Evolutionary conservation across 2,113 vertebrate species (phyloP).

Genomic region (Anolis sagrei): DNA sequence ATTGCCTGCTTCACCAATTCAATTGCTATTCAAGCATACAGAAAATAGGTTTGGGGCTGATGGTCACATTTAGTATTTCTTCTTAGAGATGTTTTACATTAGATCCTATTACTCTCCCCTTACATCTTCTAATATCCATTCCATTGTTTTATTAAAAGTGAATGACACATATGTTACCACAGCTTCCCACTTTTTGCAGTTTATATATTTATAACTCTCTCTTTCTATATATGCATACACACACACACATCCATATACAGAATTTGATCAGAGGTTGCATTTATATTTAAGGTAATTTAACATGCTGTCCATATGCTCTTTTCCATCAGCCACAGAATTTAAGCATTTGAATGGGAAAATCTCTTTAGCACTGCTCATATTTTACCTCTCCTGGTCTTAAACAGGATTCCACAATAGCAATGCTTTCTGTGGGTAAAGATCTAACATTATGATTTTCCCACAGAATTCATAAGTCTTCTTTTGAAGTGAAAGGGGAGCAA

Average conservation of each 20-base stretch:
- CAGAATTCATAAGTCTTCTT: no score
- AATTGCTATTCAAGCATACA: constrained; percentile 29
- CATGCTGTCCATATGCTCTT: not conserved
- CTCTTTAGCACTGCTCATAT: not conserved
- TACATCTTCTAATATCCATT: constrained; percentile 35
- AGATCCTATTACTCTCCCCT: not conserved
- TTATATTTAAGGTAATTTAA: constrained; percentile 29
- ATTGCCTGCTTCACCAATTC: constrained; percentile 40
- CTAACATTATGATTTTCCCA: no score
- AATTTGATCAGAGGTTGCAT: not conserved
- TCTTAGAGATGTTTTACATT: constrained; percentile 20
- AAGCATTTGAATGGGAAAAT: not conserved
- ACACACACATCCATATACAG: not conserved
- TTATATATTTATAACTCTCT: not conserved
- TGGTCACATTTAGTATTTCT: constrained; percentile 27
- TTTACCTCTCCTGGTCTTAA: not conserved
- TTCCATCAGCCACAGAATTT: not conserved
- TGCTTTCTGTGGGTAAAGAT: not conserved
- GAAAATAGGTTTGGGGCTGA: constrained; percentile 19
- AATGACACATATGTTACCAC: not conserved
- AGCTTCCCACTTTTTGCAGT: not conserved
- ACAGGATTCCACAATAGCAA: not conserved
- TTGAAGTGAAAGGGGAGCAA: not conserved
- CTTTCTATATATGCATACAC: not conserved
- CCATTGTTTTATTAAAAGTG: constrained; percentile 18